These are phyloP conservation scores for Nycticebus coucang DNA, from an alignment of 2,113 vertebrate genomes.

Conservation along the genomic window DNA sequence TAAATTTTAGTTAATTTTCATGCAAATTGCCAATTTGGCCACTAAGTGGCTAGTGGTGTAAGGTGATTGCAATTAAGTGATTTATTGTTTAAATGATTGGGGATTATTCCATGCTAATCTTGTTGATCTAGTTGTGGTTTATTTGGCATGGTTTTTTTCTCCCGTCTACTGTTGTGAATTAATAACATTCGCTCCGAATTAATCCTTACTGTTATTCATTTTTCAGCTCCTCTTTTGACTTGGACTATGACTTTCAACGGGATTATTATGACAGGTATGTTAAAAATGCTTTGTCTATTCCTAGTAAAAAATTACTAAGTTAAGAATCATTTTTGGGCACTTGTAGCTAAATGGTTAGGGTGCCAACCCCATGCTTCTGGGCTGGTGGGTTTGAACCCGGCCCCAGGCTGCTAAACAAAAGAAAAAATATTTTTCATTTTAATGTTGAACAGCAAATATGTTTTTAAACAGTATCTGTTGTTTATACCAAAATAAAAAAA, in stretches of 20 bases:
- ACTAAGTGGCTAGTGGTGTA: conserved; percentile 5
- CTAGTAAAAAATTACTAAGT: background rate
- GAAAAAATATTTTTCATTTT: too few relatives aligned
- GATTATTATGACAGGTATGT: conserved; percentile 94
- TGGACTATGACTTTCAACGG: conserved; percentile 93
- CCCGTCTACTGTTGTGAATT: conserved; percentile 48
- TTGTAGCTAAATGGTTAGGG: too few relatives aligned
- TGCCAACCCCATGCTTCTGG: too few relatives aligned
- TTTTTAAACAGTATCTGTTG: background rate
- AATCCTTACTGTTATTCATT: conserved; percentile 26
- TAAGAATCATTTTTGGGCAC: background rate
- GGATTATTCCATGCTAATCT: conserved; percentile 58
- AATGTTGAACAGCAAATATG: background rate
- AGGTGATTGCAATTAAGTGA: conserved; percentile 5
- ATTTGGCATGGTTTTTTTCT: conserved; percentile 55
- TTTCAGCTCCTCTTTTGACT: conserved; percentile 91
- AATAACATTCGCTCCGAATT: conserved; percentile 56
- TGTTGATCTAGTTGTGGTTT: conserved; percentile 48
- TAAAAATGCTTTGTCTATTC: background rate
- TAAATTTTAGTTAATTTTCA: background rate
- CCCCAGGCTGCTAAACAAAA: too few relatives aligned
- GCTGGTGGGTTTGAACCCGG: too few relatives aligned
- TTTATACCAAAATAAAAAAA: background rate
- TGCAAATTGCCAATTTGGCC: conserved; percentile 24
- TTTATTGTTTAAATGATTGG: conserved; percentile 44